These are phyloP conservation scores for Mechanitis mazaeus DNA, from an alignment of 2,888 invertebrate species.

Conservation along the genomic window DNA sequence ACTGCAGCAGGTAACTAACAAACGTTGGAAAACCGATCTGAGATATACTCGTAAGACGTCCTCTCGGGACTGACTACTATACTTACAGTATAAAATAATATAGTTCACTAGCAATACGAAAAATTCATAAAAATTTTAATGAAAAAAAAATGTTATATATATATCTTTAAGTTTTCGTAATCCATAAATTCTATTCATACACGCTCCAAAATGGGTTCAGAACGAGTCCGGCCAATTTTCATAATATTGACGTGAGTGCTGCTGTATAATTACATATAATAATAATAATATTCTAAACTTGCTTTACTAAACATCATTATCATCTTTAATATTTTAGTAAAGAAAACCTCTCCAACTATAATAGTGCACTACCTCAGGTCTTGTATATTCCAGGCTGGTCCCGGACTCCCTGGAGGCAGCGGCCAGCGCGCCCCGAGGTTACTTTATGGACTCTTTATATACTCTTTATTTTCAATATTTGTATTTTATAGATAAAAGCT, in stretches of 20 bases:
- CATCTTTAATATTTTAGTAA: background rate
- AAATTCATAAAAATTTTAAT: no score
- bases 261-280: no score
- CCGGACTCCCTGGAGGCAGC: background rate
- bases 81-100: background rate
- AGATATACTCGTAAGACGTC: background rate
- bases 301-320: background rate
- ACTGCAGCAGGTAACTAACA: no score
- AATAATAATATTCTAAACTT: background rate
- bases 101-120: no score
- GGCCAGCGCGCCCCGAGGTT: background rate
- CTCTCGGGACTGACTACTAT: background rate
- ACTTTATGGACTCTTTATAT: background rate
- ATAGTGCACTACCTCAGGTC: conserved; percentile 1
- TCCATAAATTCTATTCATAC: no score
- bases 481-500: conserved; percentile 6
- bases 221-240: no score
- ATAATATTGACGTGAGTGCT: no score
- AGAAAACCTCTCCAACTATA: conserved; percentile 4
- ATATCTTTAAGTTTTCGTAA: no score
- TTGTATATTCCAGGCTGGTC: conserved; percentile 1
- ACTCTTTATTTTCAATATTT: conserved; percentile 6
- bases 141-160: no score
- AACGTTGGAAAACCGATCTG: background rate
- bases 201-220: no score